Conservation (phyloP, 2,113 vertebrate species). For the Phocoena sinus region DNA sequence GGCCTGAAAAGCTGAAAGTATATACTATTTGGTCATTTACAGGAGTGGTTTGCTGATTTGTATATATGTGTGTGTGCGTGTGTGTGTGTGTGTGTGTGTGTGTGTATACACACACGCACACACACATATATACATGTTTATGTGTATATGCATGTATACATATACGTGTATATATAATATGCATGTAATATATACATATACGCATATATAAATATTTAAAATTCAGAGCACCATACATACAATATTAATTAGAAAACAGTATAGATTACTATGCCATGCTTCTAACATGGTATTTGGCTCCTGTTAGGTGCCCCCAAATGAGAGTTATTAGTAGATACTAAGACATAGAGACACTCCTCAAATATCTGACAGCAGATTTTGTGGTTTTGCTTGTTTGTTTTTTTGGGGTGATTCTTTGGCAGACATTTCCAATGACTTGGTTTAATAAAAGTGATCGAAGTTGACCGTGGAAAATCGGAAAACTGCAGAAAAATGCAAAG, state of each 20-base stretch:
- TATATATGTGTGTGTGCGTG: not conserved
- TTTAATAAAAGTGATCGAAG: not conserved
- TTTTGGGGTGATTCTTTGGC: not conserved
- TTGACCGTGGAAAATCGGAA: not conserved
- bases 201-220: not conserved
- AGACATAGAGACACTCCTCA: not conserved
- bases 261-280: not conserved
- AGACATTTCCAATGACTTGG: not conserved
- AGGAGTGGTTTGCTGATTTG: not conserved
- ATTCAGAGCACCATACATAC: not conserved
- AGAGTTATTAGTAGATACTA: not conserved
- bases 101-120: not conserved
- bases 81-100: not conserved
- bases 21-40: not conserved
- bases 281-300: not conserved
- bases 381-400: not conserved
- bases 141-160: not conserved
- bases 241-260: not conserved
- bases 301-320: not conserved
- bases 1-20: not conserved
- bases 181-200: not conserved
- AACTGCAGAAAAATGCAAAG: not conserved
- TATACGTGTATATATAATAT: not conserved
- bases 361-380: not conserved
- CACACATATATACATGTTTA: not conserved